These are phyloP conservation scores for Neodiprion virginianus DNA, from an alignment of 1,140 invertebrate genomes.

Conservation along the genomic window DNA sequence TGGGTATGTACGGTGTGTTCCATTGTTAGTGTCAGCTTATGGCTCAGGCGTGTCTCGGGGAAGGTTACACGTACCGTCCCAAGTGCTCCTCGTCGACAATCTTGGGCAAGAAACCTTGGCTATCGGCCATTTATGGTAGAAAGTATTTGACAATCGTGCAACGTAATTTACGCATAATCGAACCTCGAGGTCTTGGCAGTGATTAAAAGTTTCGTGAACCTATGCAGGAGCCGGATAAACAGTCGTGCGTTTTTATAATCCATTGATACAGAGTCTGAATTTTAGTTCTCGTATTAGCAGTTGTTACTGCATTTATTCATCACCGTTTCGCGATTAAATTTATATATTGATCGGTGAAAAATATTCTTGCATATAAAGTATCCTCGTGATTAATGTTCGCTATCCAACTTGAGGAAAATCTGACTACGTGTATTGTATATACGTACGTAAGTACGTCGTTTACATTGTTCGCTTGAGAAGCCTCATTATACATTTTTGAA, in stretches of 20 bases:
- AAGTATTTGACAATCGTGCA: constrained; percentile 32
- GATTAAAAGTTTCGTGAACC: constrained; percentile 10
- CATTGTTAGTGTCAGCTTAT: constrained; percentile 16
- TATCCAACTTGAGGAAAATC: no score
- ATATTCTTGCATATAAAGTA: no score
- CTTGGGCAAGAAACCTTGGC: constrained; percentile 47
- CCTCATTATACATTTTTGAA: no score
- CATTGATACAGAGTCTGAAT: no score
- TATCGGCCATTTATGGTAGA: constrained; percentile 41
- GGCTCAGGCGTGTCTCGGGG: background rate
- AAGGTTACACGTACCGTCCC: constrained; percentile 14
- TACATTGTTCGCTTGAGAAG: no score
- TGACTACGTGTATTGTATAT: no score
- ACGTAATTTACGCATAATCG: background rate
- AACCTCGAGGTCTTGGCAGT: constrained; percentile 3
- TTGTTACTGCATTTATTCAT: no score
- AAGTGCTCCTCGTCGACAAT: constrained; percentile 1
- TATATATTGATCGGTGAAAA: no score
- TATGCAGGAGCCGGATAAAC: background rate
- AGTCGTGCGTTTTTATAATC: background rate
- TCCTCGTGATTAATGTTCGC: no score
- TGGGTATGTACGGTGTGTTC: background rate
- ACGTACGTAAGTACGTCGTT: no score
- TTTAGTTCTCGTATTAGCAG: no score
- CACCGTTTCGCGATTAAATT: no score